Percentiles rank a stretch among this genome's conserved stretches.
Conservation (phyloP, 1,140 invertebrate genomes). For the Cydia fagiglandana region DNA sequence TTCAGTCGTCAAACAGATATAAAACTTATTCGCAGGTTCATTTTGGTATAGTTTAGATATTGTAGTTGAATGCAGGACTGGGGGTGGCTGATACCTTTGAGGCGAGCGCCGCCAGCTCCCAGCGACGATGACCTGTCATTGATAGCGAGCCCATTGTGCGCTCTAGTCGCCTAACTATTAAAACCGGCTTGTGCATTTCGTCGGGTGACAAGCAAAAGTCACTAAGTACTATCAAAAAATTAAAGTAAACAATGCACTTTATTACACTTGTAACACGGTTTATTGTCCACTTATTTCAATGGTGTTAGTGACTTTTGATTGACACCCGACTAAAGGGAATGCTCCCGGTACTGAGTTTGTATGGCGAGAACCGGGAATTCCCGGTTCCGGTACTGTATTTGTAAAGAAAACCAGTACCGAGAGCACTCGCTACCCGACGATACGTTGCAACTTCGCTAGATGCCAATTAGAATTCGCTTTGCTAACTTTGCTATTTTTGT, state of each 20-base stretch:
- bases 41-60: neutral
- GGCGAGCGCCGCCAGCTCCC: neutral
- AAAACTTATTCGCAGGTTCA: conserved; percentile 15
- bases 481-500: neutral
- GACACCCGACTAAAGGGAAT: no score
- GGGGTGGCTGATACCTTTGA: neutral
- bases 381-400: no score
- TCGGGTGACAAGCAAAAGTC: no score
- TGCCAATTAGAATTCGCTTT: conserved; percentile 11
- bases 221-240: no score
- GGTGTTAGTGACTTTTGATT: no score
- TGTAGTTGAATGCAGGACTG: neutral
- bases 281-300: no score
- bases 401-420: no score
- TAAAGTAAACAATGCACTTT: no score
- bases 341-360: no score
- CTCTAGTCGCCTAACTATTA: neutral
- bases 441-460: conserved; percentile 18
- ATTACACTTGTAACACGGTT: no score
- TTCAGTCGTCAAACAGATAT: conserved; percentile 8
- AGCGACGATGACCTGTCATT: neutral
- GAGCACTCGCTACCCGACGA: no score
- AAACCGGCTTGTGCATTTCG: conserved; percentile 2
- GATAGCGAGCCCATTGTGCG: conserved; percentile 5
- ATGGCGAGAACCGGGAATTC: no score